phyloP scores from a whole-genome alignment of 2,113 vertebrate species.

The Elachura formosa region DNA sequence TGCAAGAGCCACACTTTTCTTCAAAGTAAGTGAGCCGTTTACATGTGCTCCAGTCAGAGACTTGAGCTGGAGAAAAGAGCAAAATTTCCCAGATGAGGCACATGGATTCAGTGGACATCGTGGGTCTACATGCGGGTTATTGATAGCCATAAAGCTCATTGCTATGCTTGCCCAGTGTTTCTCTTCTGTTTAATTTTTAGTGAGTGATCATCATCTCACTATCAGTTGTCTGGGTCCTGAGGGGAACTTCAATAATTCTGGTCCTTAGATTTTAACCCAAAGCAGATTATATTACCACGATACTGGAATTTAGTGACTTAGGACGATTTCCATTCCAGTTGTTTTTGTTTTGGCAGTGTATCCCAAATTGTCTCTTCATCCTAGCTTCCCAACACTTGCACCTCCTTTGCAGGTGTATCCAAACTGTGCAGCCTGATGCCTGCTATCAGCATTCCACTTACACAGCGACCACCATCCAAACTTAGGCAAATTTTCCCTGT shows the following conservation, averaged over 20 bases:
- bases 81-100: not conserved
- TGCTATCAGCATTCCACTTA: not conserved
- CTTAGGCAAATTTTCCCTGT: not conserved
- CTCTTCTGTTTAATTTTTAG: not conserved
- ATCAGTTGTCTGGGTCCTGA: not conserved
- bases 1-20: not conserved
- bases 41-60: not conserved
- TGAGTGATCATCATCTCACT: not conserved
- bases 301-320: not conserved
- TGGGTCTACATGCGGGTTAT: not conserved
- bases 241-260: not conserved
- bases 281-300: not conserved
- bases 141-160: not conserved
- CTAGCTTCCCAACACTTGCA: not conserved
- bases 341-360: not conserved
- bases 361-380: not conserved
- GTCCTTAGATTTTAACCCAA: constrained; percentile 21
- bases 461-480: not conserved
- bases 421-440: not conserved
- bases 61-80: not conserved
- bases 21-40: not conserved
- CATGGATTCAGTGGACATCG: not conserved
- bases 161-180: not conserved
- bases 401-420: not conserved
- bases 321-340: not conserved